Conservation (phyloP, 2,797 vertebrate genomes). For the Coregonus sp. region DNA sequence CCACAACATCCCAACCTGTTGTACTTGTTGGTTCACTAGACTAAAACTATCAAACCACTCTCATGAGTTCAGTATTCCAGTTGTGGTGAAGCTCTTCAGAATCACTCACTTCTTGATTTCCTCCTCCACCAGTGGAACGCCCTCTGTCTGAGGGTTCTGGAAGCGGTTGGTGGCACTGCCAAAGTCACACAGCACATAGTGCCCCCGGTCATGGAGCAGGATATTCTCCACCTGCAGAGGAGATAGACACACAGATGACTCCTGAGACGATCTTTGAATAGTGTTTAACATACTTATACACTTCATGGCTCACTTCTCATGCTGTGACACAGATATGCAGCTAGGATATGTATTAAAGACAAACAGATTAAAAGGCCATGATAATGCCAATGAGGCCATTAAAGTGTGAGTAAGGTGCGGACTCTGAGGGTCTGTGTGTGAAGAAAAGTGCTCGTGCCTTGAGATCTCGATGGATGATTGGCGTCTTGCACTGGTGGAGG, state of each 20-base stretch:
- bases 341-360: slow-evolving; percentile 12
- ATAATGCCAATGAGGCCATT: not conserved
- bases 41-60: not conserved
- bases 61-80: not conserved
- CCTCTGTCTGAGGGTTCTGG: slow-evolving; percentile 93
- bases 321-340: not conserved
- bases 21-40: not conserved
- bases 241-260: not conserved
- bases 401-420: not conserved
- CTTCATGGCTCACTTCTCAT: not conserved
- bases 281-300: not conserved
- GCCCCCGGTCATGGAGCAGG: slow-evolving; percentile 93
- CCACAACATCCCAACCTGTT: not conserved
- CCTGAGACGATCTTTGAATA: not conserved
- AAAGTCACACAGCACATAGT: slow-evolving; percentile 98
- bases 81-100: not conserved
- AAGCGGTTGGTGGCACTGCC: slow-evolving; percentile 95
- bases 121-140: slow-evolving; percentile 89
- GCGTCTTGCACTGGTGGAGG: slow-evolving; percentile 92
- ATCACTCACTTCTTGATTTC: slow-evolving; percentile 94
- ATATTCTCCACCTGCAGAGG: slow-evolving; percentile 93
- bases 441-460: slow-evolving; percentile 77
- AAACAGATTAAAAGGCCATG: not conserved
- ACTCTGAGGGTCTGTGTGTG: not conserved
- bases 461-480: slow-evolving; percentile 93